Base-by-base conservation (phyloP, 2,797 vertebrate genomes). In the Bufotes viridis region DNA sequence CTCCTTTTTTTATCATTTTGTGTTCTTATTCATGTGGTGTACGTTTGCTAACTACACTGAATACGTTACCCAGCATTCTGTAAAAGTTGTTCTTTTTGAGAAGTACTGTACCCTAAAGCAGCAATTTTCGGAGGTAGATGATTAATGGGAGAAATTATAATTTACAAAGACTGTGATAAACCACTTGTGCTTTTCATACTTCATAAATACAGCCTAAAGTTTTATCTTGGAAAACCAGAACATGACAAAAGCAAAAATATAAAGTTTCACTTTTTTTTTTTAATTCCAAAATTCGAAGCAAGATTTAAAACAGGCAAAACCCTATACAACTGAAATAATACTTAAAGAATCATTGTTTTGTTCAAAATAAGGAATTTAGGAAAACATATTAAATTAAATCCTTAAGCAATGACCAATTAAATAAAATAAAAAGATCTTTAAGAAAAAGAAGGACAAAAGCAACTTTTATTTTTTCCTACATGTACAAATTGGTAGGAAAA, bases 311-410 rank as follows among this genome's bases (percentile, higher is more conserved):
- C 86, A 6, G 90, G 87, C 90, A 78, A 93, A 90, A 93, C 89
- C 92, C 81, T 86, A 93, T 88, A 91, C 85, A 90, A 78, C 91
- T 85, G 83, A 93, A 93, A 92, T 89, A 91, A 92, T 87, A 86
- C 83, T 86, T 86, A 78, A 60, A 72, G 76, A 51, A 90, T 91
- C 89, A 88, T 3, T 72, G 85, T 91, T 92, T 89, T 90, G 91
- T 89, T 90, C 90, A 42, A 85, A 94, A 93, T 89, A 90, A 84
- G 78, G 58, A 63, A 58, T 55, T 42, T 80, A 57, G 90, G 90
- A 92, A 94, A 92, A 90, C 87, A 93, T 85, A 87, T 92, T 91
- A 92, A 92, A 82, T 85, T 91, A 92, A 10, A 91, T 63, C 60
- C 83, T 22, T 79, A 86, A 86, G 92, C 82, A 91, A 53, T 91